These are phyloP conservation scores for Odocoileus hemionus DNA, from an alignment of 2,113 vertebrate species.

Conservation along the genomic window DNA sequence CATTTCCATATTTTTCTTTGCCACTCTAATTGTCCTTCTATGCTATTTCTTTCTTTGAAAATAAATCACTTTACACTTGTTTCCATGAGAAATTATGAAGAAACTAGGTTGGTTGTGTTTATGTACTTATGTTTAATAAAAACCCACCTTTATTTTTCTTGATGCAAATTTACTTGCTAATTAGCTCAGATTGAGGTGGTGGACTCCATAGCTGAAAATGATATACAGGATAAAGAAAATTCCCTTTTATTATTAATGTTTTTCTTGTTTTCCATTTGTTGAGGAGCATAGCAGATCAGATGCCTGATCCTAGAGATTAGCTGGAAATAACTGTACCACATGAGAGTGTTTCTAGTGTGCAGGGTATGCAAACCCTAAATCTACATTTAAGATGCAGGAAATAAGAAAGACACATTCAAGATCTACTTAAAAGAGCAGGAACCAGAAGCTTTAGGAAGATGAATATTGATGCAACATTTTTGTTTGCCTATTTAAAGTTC, in stretches of 20 bases:
- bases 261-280: neutral
- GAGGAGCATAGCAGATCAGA: neutral
- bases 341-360: neutral
- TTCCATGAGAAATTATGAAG: neutral
- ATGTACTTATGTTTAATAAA: neutral
- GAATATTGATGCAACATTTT: neutral
- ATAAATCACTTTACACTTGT: neutral
- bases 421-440: neutral
- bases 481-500: neutral
- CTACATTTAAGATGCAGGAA: neutral
- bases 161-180: neutral
- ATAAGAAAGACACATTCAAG: neutral
- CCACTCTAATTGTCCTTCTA: conserved; percentile 32
- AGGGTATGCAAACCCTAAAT: neutral
- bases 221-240: neutral
- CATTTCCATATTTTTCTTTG: conserved; percentile 7
- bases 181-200: neutral
- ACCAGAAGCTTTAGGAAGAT: neutral
- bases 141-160: neutral
- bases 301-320: neutral
- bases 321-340: neutral
- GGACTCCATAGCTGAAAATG: neutral
- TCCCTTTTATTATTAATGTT: neutral
- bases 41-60: neutral
- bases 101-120: neutral